Evolutionary conservation across 2,888 invertebrate genomes (phyloP), one percentile per base, ranked within the genome.

Genomic region (Lutraria lutraria): DNA sequence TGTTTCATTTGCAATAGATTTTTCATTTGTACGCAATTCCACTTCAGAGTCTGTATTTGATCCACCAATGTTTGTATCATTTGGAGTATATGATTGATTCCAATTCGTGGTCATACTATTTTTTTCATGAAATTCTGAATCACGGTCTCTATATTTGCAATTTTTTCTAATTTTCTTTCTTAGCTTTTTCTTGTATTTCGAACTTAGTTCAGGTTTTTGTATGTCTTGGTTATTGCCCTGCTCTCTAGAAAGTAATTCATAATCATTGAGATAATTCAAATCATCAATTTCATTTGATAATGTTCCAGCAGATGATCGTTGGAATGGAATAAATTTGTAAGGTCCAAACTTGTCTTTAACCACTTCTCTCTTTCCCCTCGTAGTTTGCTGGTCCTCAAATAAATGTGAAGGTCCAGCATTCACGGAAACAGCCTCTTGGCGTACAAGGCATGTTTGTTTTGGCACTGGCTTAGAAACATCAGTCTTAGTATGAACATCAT

Each of bases 231-330:
- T n/a, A 0, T 60, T 60, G 12, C 21, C 80, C 34, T 83, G 79
- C 56, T 56, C 31, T 43, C 87, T 82, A 25, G 72, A 53, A n/a
- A 88, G 76, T 19, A 88, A 82, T 63, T 85, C 82, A 87, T 90
- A 90, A 31, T 86, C 86, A 79, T 81, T 52, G 29, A 63, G 63
- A 79, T 83, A 68, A 52, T 60, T 63, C 10, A 88, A 76, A 34
- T 83, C 53, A 12, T 86, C 81, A 34, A 90, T 79, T 80, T 90
- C 90, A 60, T 90, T 86, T 29, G 83, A 84, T 29, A 88, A 88
- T 31, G 82, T 88, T 60, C 80, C 79, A 43, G 43, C 34, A 29
- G 90, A 90, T n/a, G 88, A 83, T 60, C 81, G 83, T 52, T 89
- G 85, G 80, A 88, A 88, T 43, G 72, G 31, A 19, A 84, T 88